These are phyloP conservation scores for Apostichopus leukothele DNA, from an alignment of 53 echinoderm and acorn worm genomes.

Conservation along the genomic window DNA sequence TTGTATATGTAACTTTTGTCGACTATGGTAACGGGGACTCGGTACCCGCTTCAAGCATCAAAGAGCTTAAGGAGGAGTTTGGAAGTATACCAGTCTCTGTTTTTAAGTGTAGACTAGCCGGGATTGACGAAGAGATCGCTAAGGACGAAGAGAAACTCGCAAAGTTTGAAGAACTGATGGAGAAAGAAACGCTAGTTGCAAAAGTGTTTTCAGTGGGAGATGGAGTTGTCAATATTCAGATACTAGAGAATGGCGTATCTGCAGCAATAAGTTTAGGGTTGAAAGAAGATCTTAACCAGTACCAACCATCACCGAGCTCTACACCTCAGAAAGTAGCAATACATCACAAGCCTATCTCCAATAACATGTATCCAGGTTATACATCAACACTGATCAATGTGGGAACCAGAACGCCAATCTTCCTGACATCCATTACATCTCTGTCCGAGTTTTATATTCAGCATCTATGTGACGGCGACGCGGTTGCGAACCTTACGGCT, in stretches of 20 bases:
- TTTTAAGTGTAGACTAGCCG: constrained; percentile 66
- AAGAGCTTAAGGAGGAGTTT: constrained; percentile 67
- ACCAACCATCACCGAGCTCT: neutral
- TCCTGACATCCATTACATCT: constrained; percentile 29
- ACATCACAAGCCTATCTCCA: neutral
- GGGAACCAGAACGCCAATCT: neutral
- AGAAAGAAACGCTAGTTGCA: constrained; percentile 53
- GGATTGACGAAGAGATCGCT: constrained; percentile 50
- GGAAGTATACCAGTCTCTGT: constrained; percentile 65
- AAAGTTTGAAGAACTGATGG: constrained; percentile 64
- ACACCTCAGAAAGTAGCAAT: neutral
- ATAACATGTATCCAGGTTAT: constrained; percentile 39
- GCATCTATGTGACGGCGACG: constrained; percentile 43
- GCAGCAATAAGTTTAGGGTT: constrained; percentile 7
- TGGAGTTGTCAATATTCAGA: constrained; percentile 44
- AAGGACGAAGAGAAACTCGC: constrained; percentile 39
- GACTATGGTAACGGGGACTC: constrained; percentile 93
- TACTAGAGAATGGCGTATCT: constrained; percentile 7
- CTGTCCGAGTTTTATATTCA: constrained; percentile 28
- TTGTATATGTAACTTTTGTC: constrained; percentile 70
- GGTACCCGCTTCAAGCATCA: constrained; percentile 60
- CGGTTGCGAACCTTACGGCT: constrained; percentile 53
- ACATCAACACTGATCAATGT: neutral
- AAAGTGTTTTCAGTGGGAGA: constrained; percentile 46
- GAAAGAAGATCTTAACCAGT: constrained; percentile 6